phyloP scores from a whole-genome alignment of 2,113 vertebrate species.

The Erpornis zantholeuca region DNA sequence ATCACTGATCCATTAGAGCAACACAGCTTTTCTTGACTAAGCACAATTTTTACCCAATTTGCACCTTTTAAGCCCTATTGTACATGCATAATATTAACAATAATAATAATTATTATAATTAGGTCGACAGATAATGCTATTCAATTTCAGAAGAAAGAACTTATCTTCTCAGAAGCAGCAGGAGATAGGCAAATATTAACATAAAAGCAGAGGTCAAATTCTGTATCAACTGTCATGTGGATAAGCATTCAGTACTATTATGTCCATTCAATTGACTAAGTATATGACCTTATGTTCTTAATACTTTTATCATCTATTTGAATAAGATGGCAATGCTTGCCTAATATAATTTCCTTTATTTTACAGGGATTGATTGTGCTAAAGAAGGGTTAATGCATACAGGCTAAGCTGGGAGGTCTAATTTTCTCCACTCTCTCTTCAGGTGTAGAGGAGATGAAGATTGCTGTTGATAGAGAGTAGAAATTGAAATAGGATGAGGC shows the following conservation, averaged over 20 bases:
- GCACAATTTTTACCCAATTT: neutral
- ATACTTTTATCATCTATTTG: neutral
- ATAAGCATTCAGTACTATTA: neutral
- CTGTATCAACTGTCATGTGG: neutral
- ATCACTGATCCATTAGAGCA: neutral
- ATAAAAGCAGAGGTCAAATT: conserved; percentile 9
- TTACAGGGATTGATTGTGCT: neutral
- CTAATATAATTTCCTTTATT: neutral
- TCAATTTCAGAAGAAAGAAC: neutral
- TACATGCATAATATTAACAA: neutral
- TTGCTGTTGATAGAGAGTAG: neutral
- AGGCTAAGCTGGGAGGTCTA: neutral
- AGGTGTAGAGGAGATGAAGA: neutral
- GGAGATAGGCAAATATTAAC: neutral
- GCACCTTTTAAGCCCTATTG: neutral
- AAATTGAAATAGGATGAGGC: neutral
- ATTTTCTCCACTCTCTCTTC: neutral
- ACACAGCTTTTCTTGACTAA: neutral
- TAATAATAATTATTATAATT: neutral
- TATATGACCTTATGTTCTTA: neutral
- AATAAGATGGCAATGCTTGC: neutral
- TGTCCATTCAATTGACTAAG: neutral
- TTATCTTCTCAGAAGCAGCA: neutral
- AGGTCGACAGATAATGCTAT: neutral
- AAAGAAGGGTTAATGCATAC: neutral